Percentiles rank a stretch among this genome's conserved stretches.
These are phyloP conservation scores for Arnoldichthys spilopterus DNA, from an alignment of 2,797 vertebrate genomes.

Conservation along the genomic window DNA sequence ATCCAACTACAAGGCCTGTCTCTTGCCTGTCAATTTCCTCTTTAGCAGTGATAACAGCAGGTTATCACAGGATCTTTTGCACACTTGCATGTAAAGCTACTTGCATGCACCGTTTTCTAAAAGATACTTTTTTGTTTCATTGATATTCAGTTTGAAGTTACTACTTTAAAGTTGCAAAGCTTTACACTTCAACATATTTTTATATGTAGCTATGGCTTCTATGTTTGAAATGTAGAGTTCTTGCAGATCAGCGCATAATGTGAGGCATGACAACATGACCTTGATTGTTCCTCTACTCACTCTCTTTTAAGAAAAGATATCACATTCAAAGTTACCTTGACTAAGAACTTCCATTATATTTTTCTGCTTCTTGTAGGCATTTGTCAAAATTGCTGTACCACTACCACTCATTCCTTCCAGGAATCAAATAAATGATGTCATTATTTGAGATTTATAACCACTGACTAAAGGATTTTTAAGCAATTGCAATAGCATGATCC, in stretches of 20 bases:
- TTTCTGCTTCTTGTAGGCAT: neutral
- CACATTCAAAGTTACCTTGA: neutral
- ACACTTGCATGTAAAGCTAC: too few relatives aligned
- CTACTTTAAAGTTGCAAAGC: neutral
- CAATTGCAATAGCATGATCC: neutral
- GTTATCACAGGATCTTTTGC: too few relatives aligned
- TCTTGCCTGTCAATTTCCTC: too few relatives aligned
- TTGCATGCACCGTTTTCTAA: too few relatives aligned
- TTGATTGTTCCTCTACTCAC: neutral
- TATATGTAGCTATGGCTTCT: neutral
- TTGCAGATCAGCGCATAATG: neutral
- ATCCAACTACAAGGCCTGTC: too few relatives aligned
- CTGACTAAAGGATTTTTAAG: neutral
- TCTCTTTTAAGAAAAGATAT: neutral
- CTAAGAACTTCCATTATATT: neutral
- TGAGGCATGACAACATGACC: neutral
- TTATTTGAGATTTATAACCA: neutral
- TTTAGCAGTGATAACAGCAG: too few relatives aligned
- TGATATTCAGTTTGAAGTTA: too few relatives aligned
- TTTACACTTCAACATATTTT: neutral
- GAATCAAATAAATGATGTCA: conserved; percentile 4
- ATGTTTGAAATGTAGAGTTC: neutral
- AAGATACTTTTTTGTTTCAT: too few relatives aligned
- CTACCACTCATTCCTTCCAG: neutral
- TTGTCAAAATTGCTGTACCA: neutral